phyloP scores from a whole-genome alignment of 1,140 invertebrate species.

The Popillia japonica region DNA sequence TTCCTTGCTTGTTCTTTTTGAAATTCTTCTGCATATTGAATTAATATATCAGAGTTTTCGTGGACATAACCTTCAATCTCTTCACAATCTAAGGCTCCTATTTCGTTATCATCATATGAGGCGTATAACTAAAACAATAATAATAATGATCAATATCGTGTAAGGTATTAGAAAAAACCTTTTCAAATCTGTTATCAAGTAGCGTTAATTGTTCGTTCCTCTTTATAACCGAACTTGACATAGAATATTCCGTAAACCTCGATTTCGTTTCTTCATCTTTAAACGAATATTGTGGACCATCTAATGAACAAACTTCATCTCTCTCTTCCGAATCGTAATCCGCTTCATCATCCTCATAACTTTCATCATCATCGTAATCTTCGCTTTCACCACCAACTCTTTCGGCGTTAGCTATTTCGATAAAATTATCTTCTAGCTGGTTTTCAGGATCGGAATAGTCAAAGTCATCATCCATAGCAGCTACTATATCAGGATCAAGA shows the following conservation, averaged over 20 bases:
- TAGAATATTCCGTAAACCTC: constrained; percentile 92
- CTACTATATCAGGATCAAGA: constrained; percentile 92
- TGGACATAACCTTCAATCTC: constrained; percentile 86
- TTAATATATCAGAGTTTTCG: constrained; percentile 71
- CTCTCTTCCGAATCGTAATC: constrained; percentile 63
- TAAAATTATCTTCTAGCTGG: constrained; percentile 90
- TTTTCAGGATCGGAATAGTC: constrained; percentile 85
- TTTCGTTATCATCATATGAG: constrained; percentile 88
- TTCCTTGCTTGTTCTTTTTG: constrained; percentile 66
- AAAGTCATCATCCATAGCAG: constrained; percentile 93
- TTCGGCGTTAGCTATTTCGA: constrained; percentile 77
- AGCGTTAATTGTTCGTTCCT: constrained; percentile 85
- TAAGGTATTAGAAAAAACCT: not conserved
- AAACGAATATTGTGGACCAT: constrained; percentile 62
- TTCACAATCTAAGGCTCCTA: constrained; percentile 87
- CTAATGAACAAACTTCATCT: constrained; percentile 65
- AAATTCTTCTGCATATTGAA: constrained; percentile 72
- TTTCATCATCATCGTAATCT: constrained; percentile 50
- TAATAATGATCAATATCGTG: not conserved
- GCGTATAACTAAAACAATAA: constrained; percentile 73
- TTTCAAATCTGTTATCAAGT: constrained; percentile 91
- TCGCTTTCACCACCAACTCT: constrained; percentile 56
- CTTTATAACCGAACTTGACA: constrained; percentile 89
- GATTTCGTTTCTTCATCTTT: constrained; percentile 85
- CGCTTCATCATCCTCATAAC: constrained; percentile 59